Percentiles rank a stretch among this genome's conserved stretches.
phyloP scores from a whole-genome alignment of 2,888 invertebrate species.

The Drosophila heteroneura region DNA sequence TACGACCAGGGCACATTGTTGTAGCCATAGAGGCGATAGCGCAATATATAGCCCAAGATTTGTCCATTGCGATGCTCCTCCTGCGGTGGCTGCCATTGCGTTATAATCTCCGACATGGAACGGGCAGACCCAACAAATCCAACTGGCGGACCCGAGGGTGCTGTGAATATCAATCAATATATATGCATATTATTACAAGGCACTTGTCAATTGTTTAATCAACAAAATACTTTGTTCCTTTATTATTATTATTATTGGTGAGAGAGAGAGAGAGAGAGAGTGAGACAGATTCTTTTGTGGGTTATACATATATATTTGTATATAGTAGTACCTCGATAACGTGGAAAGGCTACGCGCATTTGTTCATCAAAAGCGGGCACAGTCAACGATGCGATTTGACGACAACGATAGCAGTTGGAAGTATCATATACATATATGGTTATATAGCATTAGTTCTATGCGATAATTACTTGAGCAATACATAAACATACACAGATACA shows the following conservation, averaged over 20 bases:
- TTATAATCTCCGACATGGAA: slow-evolving; percentile 97
- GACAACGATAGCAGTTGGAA: slow-evolving; percentile 74
- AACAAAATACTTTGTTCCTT: not conserved
- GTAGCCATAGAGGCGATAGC: slow-evolving; percentile 96
- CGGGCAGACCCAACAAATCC: slow-evolving; percentile 97
- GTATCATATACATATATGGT: slow-evolving; percentile 62
- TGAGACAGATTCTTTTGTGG: not conserved
- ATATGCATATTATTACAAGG: not conserved
- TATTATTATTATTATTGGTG: not conserved
- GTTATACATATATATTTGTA: not conserved
- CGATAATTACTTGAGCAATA: slow-evolving; percentile 21
- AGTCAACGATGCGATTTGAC: slow-evolving; percentile 60
- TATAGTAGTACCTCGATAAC: slow-evolving; percentile 84
- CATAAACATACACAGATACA: not conserved
- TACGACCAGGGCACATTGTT: slow-evolving; percentile 96
- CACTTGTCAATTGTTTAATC: not conserved
- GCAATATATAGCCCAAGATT: slow-evolving; percentile 96
- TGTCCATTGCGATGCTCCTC: slow-evolving; percentile 98
- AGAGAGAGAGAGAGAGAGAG: not conserved
- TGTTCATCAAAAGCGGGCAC: slow-evolving; percentile 65
- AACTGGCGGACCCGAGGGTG: slow-evolving; percentile 97
- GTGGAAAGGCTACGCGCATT: slow-evolving; percentile 84
- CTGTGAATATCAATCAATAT: slow-evolving; percentile 85
- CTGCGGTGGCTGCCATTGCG: slow-evolving; percentile 98
- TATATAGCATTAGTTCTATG: slow-evolving; percentile 67